These are phyloP conservation scores for Solenopsis invicta DNA, from an alignment of 1,140 invertebrate species.

Conservation along the genomic window DNA sequence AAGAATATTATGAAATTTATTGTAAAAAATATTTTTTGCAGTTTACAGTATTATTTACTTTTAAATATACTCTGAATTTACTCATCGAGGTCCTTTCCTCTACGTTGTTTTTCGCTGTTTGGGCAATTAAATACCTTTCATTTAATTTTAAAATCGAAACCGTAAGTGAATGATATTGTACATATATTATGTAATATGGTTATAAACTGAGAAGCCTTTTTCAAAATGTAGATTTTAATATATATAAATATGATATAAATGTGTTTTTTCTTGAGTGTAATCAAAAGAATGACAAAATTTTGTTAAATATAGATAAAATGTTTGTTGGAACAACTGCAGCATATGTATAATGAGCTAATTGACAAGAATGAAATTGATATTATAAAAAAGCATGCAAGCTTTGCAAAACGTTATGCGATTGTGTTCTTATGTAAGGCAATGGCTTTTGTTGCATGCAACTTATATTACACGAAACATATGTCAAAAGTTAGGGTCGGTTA, in stretches of 20 bases:
- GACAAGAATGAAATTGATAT: conserved; percentile 1
- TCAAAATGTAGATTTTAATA: background rate
- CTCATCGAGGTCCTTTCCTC: background rate
- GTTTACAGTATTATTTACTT: background rate
- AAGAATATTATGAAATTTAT: background rate
- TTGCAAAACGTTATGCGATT: background rate
- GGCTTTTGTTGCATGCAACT: background rate
- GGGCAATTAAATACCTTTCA: background rate
- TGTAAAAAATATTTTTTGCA: background rate
- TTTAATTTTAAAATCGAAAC: background rate
- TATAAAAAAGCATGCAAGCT: background rate
- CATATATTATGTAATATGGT: no score
- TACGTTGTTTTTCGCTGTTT: background rate
- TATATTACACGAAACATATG: no score
- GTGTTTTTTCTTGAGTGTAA: no score
- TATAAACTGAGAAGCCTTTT: no score
- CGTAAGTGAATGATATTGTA: no score
- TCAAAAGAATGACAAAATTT: background rate
- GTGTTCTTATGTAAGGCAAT: background rate
- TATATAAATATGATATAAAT: no score
- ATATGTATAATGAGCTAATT: no score
- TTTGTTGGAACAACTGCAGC: no score
- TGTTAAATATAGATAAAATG: background rate
- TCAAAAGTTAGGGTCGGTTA: no score
- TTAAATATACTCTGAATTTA: background rate